Conservation (phyloP, 2,797 vertebrate species). For the Neoniphon sammara region DNA sequence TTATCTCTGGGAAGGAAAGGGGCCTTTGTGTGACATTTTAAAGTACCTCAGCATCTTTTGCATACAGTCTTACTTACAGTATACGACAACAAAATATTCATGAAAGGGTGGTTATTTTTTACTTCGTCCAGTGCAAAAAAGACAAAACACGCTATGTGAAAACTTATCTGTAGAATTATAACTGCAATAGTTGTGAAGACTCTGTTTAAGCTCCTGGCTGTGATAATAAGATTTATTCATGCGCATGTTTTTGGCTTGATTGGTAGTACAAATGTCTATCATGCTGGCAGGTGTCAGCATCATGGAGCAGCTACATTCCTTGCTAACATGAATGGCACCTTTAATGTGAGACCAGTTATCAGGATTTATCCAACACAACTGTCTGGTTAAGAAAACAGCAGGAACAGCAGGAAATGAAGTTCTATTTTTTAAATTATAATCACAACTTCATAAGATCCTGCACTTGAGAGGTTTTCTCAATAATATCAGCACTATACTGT, state of each 20-base stretch:
- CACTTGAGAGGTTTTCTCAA: background rate
- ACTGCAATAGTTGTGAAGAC: background rate
- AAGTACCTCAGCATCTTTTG: constrained; percentile 9
- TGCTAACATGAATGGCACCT: background rate
- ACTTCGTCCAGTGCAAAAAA: background rate
- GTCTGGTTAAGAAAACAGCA: background rate
- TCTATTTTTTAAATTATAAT: background rate
- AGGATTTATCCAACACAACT: background rate
- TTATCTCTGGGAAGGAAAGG: constrained; percentile 5
- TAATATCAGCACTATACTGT: no score
- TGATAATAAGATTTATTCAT: background rate
- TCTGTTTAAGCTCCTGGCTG: background rate
- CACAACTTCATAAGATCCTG: background rate
- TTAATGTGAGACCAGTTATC: no score
- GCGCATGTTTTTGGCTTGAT: background rate
- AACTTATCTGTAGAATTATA: background rate
- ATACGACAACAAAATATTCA: background rate
- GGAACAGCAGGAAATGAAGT: background rate
- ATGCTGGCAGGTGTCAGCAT: background rate
- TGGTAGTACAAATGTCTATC: background rate
- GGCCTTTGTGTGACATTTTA: constrained; percentile 16
- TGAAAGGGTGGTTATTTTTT: constrained; percentile 9
- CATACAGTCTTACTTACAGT: background rate
- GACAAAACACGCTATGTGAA: background rate
- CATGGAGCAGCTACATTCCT: background rate